Percentiles rank a stretch among this genome's conserved stretches.
Evolutionary conservation across 2,113 vertebrate genomes (phyloP).

Genomic region (Mormyrus lacerda): DNA sequence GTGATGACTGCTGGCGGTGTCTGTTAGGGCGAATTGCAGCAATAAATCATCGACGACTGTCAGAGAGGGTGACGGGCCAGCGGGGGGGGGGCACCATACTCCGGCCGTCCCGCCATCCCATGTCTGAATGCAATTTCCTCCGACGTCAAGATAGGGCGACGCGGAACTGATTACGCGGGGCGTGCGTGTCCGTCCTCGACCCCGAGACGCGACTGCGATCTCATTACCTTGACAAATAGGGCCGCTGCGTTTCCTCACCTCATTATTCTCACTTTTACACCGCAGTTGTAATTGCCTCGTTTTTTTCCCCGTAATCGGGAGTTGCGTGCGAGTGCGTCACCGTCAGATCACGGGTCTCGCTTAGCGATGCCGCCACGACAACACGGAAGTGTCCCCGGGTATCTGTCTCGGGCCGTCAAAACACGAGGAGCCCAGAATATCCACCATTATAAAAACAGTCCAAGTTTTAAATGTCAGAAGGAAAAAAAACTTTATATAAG

Average conservation of each 20-base stretch:
- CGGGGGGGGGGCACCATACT: conserved; percentile 25
- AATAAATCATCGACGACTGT: conserved; percentile 61
- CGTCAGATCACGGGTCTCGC: neutral
- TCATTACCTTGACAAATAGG: conserved; percentile 53
- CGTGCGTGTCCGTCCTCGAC: conserved; percentile 37
- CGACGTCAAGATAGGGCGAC: conserved; percentile 37
- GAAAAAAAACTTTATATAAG: neutral
- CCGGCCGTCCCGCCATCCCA: conserved; percentile 37
- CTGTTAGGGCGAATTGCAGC: conserved; percentile 49
- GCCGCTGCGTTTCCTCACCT: conserved; percentile 47
- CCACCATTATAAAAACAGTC: neutral
- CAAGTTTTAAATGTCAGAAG: conserved; percentile 5
- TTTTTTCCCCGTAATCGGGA: conserved; percentile 1
- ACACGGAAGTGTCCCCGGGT: neutral
- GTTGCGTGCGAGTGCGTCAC: neutral
- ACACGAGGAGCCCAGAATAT: neutral
- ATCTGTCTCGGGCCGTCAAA: neutral
- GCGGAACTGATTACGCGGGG: conserved; percentile 35
- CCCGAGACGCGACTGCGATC: conserved; percentile 42
- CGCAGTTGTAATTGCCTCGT: conserved; percentile 41
- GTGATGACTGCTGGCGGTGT: conserved; percentile 47
- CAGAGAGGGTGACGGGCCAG: conserved; percentile 45
- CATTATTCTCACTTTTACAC: conserved; percentile 49
- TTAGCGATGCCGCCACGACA: neutral
- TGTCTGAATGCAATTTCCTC: conserved; percentile 38